These are phyloP conservation scores for Apamea epomidion DNA, from an alignment of 2,888 invertebrate genomes.

Conservation along the genomic window DNA sequence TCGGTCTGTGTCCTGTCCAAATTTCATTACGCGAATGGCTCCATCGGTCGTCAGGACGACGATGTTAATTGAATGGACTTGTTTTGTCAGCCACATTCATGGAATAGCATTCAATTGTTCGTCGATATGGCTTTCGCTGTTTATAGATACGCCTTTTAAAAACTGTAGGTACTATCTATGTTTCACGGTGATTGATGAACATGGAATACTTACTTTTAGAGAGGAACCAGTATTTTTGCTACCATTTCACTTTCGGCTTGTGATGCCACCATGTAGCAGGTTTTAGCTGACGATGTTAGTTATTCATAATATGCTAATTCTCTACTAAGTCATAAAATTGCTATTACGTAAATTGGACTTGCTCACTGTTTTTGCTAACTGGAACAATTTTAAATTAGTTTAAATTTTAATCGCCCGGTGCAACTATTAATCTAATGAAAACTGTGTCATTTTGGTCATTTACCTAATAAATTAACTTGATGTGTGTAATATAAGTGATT, in stretches of 20 bases:
- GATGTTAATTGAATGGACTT: conserved; percentile 82
- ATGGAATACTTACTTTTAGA: background rate
- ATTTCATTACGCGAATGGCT: conserved; percentile 81
- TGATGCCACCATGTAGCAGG: background rate
- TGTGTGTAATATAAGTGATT: conserved; percentile 44
- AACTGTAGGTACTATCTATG: background rate
- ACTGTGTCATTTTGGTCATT: conserved; percentile 52
- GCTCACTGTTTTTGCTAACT: conserved; percentile 22
- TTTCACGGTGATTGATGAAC: background rate
- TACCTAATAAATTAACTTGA: conserved; percentile 52
- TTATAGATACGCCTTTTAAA: background rate
- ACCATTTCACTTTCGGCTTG: background rate
- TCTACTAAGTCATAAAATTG: conserved; percentile 12
- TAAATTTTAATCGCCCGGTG: conserved; percentile 40
- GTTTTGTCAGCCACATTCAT: conserved; percentile 78
- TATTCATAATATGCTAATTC: conserved; percentile 24
- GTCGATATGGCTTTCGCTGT: conserved; percentile 48
- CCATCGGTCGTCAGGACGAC: conserved; percentile 73
- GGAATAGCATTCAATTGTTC: conserved; percentile 68
- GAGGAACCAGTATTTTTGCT: background rate
- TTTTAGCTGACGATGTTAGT: background rate
- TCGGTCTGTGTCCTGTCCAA: conserved; percentile 58
- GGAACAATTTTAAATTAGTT: conserved; percentile 44
- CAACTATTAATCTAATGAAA: conserved; percentile 60
- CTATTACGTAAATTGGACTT: conserved; percentile 32